Evolutionary conservation across 2,888 invertebrate species (phyloP).

Genomic region (Hypena proboscidalis): DNA sequence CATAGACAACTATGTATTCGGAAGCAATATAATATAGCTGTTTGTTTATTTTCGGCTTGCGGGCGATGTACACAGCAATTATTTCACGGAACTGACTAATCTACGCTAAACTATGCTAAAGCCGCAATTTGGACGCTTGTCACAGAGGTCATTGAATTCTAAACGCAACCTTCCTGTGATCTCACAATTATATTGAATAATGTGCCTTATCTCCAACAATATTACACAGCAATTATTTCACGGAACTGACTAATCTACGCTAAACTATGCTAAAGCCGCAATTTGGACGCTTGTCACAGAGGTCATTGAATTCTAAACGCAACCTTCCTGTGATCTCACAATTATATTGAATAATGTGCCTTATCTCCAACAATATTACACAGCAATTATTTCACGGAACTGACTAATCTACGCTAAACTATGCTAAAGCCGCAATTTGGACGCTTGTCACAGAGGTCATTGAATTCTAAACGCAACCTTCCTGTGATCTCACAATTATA

Average conservation of each 20-base stretch:
- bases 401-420: conserved; percentile 41
- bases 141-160: conserved; percentile 53
- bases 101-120: conserved; percentile 46
- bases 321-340: conserved; percentile 59
- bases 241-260: conserved; percentile 46
- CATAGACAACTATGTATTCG: conserved; percentile 12
- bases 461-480: conserved; percentile 57
- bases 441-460: conserved; percentile 56
- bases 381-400: conserved; percentile 51
- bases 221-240: conserved; percentile 48
- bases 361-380: conserved; percentile 47
- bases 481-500: conserved; percentile 56
- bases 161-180: conserved; percentile 58
- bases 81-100: conserved; percentile 51
- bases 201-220: conserved; percentile 51
- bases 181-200: conserved; percentile 59
- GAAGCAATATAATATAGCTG: conserved; percentile 15
- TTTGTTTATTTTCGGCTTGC: conserved; percentile 27
- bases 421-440: conserved; percentile 55
- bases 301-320: conserved; percentile 48
- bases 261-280: conserved; percentile 46
- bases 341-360: conserved; percentile 57
- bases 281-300: conserved; percentile 63
- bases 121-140: conserved; percentile 56
- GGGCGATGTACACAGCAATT: conserved; percentile 39